These are phyloP conservation scores for Setipinna tenuifilis DNA, from an alignment of 2,797 vertebrate genomes.

Conservation along the genomic window DNA sequence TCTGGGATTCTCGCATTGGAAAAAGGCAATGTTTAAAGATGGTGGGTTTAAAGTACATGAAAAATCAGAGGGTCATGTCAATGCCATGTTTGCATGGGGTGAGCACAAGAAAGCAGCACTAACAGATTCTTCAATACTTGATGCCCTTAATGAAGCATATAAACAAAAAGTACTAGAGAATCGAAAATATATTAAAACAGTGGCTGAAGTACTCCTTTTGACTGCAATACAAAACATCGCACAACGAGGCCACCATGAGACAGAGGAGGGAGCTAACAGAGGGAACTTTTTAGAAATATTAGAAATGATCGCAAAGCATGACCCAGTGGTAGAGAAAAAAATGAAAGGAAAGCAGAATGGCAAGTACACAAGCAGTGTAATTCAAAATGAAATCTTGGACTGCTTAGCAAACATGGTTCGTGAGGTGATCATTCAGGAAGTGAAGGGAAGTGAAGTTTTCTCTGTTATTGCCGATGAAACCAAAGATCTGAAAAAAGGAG, in stretches of 20 bases:
- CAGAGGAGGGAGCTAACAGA: conserved; percentile 22
- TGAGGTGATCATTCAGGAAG: not conserved
- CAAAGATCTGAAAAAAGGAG: conserved; percentile 28
- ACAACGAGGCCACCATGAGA: conserved; percentile 26
- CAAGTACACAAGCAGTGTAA: conserved; percentile 20
- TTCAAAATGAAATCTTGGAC: conserved; percentile 24
- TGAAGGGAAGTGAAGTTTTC: conserved; percentile 21
- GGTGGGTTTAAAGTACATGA: not conserved
- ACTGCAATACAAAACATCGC: conserved; percentile 22
- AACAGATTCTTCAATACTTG: not conserved
- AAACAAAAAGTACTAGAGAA: conserved; percentile 30
- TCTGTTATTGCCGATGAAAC: conserved; percentile 28
- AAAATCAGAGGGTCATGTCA: not conserved
- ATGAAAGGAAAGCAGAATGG: not conserved
- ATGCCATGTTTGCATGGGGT: conserved; percentile 20
- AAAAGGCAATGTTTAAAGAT: conserved; percentile 24
- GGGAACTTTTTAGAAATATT: conserved; percentile 3
- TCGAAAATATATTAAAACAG: conserved; percentile 30
- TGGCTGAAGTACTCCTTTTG: conserved; percentile 32
- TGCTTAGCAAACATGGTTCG: conserved; percentile 30
- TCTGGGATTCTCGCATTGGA: conserved; percentile 6
- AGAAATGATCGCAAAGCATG: conserved; percentile 14
- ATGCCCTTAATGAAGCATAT: not conserved
- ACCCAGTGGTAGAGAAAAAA: conserved; percentile 3
- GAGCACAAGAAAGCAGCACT: not conserved